phyloP scores from a whole-genome alignment of 2,797 vertebrate genomes.

The Sparidentex hasta region DNA sequence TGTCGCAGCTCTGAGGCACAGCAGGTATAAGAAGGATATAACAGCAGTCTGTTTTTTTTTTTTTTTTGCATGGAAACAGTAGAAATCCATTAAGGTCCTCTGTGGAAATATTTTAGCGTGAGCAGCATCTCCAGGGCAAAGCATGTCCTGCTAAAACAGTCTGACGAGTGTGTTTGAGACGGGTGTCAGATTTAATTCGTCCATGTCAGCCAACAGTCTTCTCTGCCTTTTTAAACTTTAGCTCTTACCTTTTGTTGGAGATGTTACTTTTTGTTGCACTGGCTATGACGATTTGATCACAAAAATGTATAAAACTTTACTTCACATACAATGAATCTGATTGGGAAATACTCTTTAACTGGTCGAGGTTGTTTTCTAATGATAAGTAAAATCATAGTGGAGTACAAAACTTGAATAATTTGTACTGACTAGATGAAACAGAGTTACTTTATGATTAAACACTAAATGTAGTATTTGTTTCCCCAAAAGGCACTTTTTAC shows the following conservation, averaged over 20 bases:
- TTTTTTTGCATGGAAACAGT: constrained; percentile 25
- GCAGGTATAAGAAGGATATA: constrained; percentile 1
- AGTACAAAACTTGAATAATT: background rate
- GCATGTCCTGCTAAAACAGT: background rate
- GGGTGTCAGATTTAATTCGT: constrained; percentile 7
- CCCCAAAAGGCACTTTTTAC: background rate
- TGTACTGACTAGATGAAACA: background rate
- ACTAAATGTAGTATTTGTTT: too few species aligned
- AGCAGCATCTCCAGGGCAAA: constrained; percentile 4
- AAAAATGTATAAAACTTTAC: background rate
- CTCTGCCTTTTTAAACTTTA: constrained; percentile 11
- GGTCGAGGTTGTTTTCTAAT: background rate
- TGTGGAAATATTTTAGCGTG: constrained; percentile 12
- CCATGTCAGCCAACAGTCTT: constrained; percentile 1
- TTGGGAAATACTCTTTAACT: background rate
- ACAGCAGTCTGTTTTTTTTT: constrained; percentile 3
- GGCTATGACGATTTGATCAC: background rate
- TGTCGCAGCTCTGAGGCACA: background rate
- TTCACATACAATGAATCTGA: background rate
- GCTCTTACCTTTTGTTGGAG: background rate
- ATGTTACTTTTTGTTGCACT: background rate
- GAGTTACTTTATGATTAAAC: background rate
- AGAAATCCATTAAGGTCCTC: constrained; percentile 28
- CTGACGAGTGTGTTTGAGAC: background rate
- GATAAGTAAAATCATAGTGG: background rate